These are phyloP conservation scores for Cephus nigrinus DNA, from an alignment of 2,888 invertebrate species.

Conservation along the genomic window DNA sequence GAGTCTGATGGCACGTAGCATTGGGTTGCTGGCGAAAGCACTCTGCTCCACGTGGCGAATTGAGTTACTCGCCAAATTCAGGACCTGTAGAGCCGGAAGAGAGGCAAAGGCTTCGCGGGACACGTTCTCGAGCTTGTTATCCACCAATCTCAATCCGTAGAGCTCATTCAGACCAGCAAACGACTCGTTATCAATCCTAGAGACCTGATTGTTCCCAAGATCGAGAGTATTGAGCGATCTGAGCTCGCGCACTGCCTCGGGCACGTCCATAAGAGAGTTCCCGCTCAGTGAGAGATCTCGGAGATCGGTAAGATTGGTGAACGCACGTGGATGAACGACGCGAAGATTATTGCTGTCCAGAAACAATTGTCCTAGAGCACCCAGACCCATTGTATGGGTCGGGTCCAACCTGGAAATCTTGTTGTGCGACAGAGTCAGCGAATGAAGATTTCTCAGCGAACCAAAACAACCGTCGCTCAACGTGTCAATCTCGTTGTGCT, in stretches of 20 bases:
- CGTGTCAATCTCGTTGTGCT: slow-evolving; percentile 76
- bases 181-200: slow-evolving; percentile 76
- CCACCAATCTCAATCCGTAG: slow-evolving; percentile 81
- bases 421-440: slow-evolving; percentile 80
- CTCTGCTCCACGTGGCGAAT: slow-evolving; percentile 82
- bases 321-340: slow-evolving; percentile 76
- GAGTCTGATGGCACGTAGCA: slow-evolving; percentile 79
- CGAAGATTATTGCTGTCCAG: slow-evolving; percentile 81
- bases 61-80: slow-evolving; percentile 84
- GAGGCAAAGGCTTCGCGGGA: slow-evolving; percentile 80
- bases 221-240: slow-evolving; percentile 81
- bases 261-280: slow-evolving; percentile 78
- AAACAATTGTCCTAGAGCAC: slow-evolving; percentile 78
- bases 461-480: slow-evolving; percentile 81
- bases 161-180: slow-evolving; percentile 81
- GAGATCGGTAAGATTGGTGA: slow-evolving; percentile 82
- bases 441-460: slow-evolving; percentile 81
- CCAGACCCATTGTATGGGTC: slow-evolving; percentile 78
- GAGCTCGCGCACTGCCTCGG: slow-evolving; percentile 77
- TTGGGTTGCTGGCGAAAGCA: slow-evolving; percentile 80
- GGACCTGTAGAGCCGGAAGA: slow-evolving; percentile 78
- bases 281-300: slow-evolving; percentile 82
- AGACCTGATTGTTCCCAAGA: slow-evolving; percentile 84
- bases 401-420: slow-evolving; percentile 76
- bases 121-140: slow-evolving; percentile 82